phyloP scores from a whole-genome alignment of 2,113 vertebrate genomes.

The Hemicordylus capensis region DNA sequence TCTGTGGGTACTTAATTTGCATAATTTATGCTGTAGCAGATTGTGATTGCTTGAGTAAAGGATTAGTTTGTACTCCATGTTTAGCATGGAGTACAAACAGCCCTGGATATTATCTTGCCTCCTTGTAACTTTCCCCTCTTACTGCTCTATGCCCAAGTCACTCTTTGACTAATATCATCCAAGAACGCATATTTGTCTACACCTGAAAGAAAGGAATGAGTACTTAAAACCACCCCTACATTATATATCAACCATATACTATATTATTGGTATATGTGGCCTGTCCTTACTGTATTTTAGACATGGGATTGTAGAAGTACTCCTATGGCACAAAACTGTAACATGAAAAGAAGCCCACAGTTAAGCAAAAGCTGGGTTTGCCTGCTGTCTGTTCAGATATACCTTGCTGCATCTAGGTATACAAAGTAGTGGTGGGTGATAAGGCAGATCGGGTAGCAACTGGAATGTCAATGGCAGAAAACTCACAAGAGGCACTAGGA shows the following conservation, averaged over 20 bases:
- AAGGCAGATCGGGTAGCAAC: not conserved
- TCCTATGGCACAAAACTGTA: not conserved
- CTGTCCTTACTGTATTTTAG: not conserved
- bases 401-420: not conserved
- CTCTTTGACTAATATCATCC: not conserved
- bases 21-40: no score
- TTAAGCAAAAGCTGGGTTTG: not conserved
- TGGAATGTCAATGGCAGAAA: not conserved
- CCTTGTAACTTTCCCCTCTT: not conserved
- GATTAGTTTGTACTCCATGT: not conserved
- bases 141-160: not conserved
- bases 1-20: no score
- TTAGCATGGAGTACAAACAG: not conserved
- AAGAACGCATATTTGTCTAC: not conserved
- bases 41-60: no score
- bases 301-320: not conserved
- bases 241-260: no score
- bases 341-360: not conserved
- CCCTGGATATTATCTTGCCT: not conserved
- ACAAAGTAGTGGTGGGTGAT: not conserved
- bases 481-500: no score
- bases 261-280: not conserved
- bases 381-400: not conserved
- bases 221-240: not conserved
- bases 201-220: not conserved